Evolutionary conservation across 2,888 invertebrate species (phyloP).

Genomic region (Xylota segnis): DNA sequence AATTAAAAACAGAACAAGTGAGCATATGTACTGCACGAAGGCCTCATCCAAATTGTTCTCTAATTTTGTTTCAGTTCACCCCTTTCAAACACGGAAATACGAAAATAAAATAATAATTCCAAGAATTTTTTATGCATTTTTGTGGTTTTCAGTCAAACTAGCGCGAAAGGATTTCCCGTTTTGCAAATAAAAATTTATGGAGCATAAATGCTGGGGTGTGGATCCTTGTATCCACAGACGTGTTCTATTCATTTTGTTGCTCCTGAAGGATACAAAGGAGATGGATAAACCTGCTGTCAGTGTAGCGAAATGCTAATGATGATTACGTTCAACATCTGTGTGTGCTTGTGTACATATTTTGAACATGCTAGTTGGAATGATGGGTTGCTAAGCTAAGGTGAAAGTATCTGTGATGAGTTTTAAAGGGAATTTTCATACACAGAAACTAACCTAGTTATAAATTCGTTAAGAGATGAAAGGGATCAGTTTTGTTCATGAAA

Average conservation of each 20-base stretch:
- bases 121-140: slow-evolving; percentile 21
- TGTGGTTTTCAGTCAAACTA: slow-evolving; percentile 27
- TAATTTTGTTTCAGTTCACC: background rate
- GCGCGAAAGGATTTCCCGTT: slow-evolving; percentile 20
- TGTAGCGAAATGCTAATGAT: slow-evolving; percentile 24
- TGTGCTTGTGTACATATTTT: slow-evolving; percentile 3
- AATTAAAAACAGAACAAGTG: no score
- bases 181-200: slow-evolving; percentile 30
- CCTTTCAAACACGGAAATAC: background rate
- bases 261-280: background rate
- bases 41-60: background rate
- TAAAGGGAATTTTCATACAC: background rate
- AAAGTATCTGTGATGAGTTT: background rate
- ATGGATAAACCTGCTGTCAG: slow-evolving; percentile 12
- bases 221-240: background rate
- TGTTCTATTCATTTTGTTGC: slow-evolving; percentile 9
- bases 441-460: background rate
- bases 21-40: background rate
- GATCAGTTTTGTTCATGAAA: background rate
- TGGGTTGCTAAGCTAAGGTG: slow-evolving; percentile 6
- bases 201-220: slow-evolving; percentile 13
- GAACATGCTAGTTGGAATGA: background rate
- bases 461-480: slow-evolving; percentile 1
- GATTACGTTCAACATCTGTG: slow-evolving; percentile 6
- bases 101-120: slow-evolving; percentile 23